Conservation (phyloP, 2,113 vertebrate genomes). For the Microtus pennsylvanicus region DNA sequence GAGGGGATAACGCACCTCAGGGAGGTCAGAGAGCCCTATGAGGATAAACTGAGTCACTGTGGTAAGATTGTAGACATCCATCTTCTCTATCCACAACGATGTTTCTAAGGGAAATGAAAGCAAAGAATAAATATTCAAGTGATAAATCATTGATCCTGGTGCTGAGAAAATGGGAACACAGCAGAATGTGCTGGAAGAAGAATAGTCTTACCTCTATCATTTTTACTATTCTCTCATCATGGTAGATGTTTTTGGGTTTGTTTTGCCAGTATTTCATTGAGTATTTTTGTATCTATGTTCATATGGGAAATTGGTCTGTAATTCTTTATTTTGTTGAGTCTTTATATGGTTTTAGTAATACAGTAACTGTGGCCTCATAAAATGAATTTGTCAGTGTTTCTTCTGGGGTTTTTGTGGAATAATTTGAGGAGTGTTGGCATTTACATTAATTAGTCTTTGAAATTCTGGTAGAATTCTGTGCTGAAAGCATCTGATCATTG, state of each 20-base stretch:
- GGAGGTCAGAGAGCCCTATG: constrained; percentile 30
- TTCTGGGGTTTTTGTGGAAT: not conserved
- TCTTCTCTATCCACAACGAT: not conserved
- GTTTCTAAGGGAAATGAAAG: not conserved
- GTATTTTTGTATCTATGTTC: not conserved
- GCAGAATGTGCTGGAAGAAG: not conserved
- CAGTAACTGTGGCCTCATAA: not conserved
- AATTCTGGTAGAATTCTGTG: not conserved
- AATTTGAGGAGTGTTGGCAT: not conserved
- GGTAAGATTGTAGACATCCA: not conserved
- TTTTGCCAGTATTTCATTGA: not conserved
- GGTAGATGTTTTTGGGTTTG: too few species aligned
- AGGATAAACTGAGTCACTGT: constrained; percentile 52
- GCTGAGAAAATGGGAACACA: not conserved
- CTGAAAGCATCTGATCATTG: not conserved
- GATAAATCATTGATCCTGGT: not conserved
- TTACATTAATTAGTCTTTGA: not conserved
- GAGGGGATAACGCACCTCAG: constrained; percentile 2
- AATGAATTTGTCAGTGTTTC: not conserved
- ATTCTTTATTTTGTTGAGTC: not conserved
- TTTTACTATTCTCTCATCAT: not conserved
- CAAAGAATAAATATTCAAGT: not conserved
- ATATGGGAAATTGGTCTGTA: not conserved
- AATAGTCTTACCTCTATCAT: not conserved
- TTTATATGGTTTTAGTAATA: not conserved